Conservation (phyloP, 2,888 invertebrate genomes). For the Apamea crenata region DNA sequence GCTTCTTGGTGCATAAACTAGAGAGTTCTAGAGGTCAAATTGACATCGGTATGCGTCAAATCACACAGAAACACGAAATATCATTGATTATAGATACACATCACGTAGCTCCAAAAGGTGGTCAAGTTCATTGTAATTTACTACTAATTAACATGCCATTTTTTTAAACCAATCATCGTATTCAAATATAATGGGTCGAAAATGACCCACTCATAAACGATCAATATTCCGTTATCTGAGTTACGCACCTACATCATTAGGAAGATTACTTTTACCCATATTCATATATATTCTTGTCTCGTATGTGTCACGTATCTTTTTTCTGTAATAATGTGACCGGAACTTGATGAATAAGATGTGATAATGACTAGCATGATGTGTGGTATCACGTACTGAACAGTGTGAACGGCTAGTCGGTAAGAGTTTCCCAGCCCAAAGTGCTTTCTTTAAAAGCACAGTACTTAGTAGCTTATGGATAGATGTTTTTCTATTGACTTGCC, state of each 20-base stretch:
- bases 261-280: conserved; percentile 38
- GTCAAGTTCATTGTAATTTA: conserved; percentile 40
- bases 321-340: conserved; percentile 23
- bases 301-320: conserved; percentile 26
- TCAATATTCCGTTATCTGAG: conserved; percentile 39
- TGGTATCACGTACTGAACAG: conserved; percentile 30
- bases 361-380: conserved; percentile 27
- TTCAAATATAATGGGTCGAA: conserved; percentile 38
- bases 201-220: conserved; percentile 39
- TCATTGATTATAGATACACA: neutral
- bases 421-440: conserved; percentile 13
- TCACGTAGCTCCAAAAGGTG: conserved; percentile 9
- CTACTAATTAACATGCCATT: conserved; percentile 36
- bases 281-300: conserved; percentile 10
- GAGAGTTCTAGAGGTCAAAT: conserved; percentile 10
- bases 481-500: neutral
- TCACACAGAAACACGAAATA: conserved; percentile 14
- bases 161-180: conserved; percentile 43
- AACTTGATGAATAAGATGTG: conserved; percentile 28
- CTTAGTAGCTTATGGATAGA: neutral
- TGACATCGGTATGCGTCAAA: conserved; percentile 5
- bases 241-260: conserved; percentile 30
- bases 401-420: conserved; percentile 11
- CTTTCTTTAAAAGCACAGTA: conserved; percentile 11
- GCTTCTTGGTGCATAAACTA: conserved; percentile 7